phyloP scores from a whole-genome alignment of 2,888 invertebrate genomes.

The Perithous albicinctus region DNA sequence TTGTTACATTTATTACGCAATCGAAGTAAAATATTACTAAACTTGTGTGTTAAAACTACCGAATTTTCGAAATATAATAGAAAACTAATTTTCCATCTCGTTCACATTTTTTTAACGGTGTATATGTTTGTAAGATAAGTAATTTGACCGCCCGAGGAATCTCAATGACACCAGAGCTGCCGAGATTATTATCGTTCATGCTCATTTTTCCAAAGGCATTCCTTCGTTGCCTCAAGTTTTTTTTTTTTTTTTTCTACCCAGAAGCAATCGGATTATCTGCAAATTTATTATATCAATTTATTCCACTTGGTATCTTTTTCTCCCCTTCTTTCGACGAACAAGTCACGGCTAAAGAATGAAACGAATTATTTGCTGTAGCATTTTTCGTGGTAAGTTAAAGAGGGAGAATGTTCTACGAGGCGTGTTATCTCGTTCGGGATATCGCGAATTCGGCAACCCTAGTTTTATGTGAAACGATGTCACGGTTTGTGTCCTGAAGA shows the following conservation, averaged over 20 bases:
- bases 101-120: no score
- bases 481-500: background rate
- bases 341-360: background rate
- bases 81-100: no score
- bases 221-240: no score
- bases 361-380: constrained; percentile 4
- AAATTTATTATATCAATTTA: constrained; percentile 12
- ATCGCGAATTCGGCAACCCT: constrained; percentile 29
- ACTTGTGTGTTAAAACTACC: no score
- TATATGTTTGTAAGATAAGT: no score
- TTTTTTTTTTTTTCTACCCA: background rate
- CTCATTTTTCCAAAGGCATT: background rate
- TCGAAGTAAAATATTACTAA: no score
- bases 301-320: constrained; percentile 6
- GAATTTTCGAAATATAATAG: no score
- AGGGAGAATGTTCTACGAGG: background rate
- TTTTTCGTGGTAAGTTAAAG: constrained; percentile 6
- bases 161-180: background rate
- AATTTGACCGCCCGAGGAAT: no score
- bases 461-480: constrained; percentile 13
- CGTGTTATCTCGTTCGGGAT: constrained; percentile 15
- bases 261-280: background rate
- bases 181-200: constrained; percentile 13
- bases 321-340: background rate
- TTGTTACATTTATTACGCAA: no score